Base-by-base conservation (phyloP, 2,113 vertebrate genomes). In the Marcusenius ussheri region DNA sequence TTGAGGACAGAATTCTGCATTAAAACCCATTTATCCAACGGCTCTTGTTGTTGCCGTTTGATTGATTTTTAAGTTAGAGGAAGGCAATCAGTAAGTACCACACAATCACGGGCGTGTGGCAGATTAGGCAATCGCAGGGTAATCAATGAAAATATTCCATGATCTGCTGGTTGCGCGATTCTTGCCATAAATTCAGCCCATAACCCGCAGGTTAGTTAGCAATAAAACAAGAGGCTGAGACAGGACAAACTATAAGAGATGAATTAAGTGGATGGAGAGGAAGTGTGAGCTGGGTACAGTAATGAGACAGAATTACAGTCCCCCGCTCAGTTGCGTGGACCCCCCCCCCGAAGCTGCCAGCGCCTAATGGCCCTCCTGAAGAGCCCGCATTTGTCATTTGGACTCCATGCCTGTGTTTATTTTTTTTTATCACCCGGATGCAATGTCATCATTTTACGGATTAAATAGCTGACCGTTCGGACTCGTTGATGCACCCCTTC, bases 101-200 rank as follows among this genome's bases (percentile, higher is more conserved):
- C 95, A 97, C 97, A 98, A 99, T 98, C 97, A 98, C 97, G 97
- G 98, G 97, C 97, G 96, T 96, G 96, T 94, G 97, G 97, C 96
- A 98, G 97, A 99, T 98, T 97, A 98, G 97, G 98, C 98, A 98
- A 98, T 98, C 98, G 97, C 96, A 19, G 95, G 94, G 96, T 97
- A 98, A 99, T 99, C 98, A 97, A 99, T 99, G 96, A 96, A 97
- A 98, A 99, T 99, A 99, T 99, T 98, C 97, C 94, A 95, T 98
- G 98, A 99, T 98, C 98, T 98, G 98, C 97, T 96, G 96, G 95
- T 70, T 91, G 91, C 94, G 97, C 97, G 96, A 97, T 98, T 96
- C 94, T 93, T 92, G 93, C 96, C 94, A 96, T 98, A 97, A 98
- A 98, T 99, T 98, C 98, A 92, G 88, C 95, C 96, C 94, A 97